Evolutionary conservation across 2,113 vertebrate genomes (phyloP).

Genomic region (Eolophus roseicapilla): DNA sequence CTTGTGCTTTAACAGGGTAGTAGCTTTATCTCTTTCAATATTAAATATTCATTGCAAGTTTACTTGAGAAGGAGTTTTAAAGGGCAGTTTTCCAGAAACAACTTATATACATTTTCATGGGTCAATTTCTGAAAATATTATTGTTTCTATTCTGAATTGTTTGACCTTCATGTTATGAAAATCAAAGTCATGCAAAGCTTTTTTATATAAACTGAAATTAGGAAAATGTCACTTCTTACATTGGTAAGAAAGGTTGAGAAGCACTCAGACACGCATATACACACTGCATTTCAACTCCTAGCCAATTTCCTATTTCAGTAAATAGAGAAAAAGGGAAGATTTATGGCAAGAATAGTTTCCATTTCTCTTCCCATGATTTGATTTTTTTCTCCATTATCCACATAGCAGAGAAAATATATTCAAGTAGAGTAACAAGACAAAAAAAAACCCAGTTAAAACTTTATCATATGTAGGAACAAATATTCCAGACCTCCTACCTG

Average conservation of each 20-base stretch:
- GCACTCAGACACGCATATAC: not conserved
- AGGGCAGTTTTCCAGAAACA: slow-evolving; percentile 49
- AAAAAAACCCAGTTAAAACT: not conserved
- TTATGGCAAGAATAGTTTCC: slow-evolving; percentile 30
- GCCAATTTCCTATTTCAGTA: slow-evolving; percentile 34
- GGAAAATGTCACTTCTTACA: slow-evolving; percentile 41
- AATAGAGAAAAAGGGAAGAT: slow-evolving; percentile 7
- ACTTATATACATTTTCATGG: slow-evolving; percentile 8
- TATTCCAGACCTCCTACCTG: not conserved
- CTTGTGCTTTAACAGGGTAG: not conserved
- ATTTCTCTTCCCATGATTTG: not conserved
- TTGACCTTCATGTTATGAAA: slow-evolving; percentile 58
- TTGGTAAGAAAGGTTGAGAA: not conserved
- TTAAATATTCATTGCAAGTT: slow-evolving; percentile 7
- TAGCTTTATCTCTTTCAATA: not conserved
- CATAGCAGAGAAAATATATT: slow-evolving; percentile 1
- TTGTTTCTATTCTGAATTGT: slow-evolving; percentile 39
- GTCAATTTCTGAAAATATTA: slow-evolving; percentile 43
- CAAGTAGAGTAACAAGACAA: not conserved
- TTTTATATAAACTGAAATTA: slow-evolving; percentile 49
- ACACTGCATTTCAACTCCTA: not conserved
- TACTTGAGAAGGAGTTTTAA: slow-evolving; percentile 48
- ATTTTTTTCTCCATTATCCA: not conserved
- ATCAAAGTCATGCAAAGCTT: slow-evolving; percentile 50
- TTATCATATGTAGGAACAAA: not conserved